Percentiles rank a stretch among this genome's conserved stretches.
Evolutionary conservation across 2,797 vertebrate genomes (phyloP).

Genomic region (Poeciliopsis gracilis): DNA sequence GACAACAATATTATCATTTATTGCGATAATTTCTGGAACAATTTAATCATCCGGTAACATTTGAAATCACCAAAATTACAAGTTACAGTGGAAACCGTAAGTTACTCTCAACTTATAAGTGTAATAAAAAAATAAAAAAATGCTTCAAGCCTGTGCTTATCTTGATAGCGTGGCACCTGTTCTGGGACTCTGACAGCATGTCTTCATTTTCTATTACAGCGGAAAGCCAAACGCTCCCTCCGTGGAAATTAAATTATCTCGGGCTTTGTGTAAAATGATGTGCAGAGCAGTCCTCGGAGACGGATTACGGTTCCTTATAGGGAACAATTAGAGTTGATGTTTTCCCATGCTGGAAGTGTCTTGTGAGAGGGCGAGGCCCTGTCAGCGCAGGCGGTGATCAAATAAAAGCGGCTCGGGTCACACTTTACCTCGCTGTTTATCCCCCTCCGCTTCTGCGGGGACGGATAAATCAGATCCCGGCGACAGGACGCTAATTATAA

Average conservation of each 20-base stretch:
- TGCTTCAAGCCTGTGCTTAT: conserved; percentile 49
- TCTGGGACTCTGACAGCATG: conserved; percentile 60
- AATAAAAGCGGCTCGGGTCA: conserved; percentile 67
- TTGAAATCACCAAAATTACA: neutral
- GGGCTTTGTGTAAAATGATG: conserved; percentile 74
- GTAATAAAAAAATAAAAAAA: conserved; percentile 24
- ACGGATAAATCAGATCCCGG: conserved; percentile 66
- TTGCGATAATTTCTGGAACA: neutral
- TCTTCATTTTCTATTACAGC: conserved; percentile 68
- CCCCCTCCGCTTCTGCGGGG: conserved; percentile 54
- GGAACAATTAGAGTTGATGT: conserved; percentile 75
- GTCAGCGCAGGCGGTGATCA: conserved; percentile 57
- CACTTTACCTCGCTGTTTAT: conserved; percentile 53
- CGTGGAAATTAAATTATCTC: conserved; percentile 77
- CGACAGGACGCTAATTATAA: conserved; percentile 63
- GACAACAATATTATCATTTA: neutral
- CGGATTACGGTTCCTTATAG: conserved; percentile 67
- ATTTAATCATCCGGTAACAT: neutral
- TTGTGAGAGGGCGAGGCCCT: conserved; percentile 56
- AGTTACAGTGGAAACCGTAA: conserved; percentile 5
- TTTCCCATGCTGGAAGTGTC: conserved; percentile 72
- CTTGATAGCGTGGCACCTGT: conserved; percentile 41
- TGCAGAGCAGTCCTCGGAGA: conserved; percentile 69
- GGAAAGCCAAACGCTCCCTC: conserved; percentile 62
- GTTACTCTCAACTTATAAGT: conserved; percentile 24